Conservation (phyloP, 2,113 vertebrate genomes). For the Hylia prasina region DNA sequence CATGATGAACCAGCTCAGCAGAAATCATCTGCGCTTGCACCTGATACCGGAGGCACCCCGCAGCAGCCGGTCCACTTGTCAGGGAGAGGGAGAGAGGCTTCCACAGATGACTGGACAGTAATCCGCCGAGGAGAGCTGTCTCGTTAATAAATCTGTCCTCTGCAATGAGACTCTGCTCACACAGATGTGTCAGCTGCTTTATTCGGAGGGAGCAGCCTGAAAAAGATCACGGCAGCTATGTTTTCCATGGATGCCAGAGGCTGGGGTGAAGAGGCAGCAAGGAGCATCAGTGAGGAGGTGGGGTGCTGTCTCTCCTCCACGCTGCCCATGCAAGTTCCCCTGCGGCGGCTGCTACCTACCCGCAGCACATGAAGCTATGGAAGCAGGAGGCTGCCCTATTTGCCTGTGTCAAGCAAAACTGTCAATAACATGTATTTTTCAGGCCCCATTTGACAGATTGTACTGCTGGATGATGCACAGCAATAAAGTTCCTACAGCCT, state of each 20-base stretch:
- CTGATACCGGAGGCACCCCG: background rate
- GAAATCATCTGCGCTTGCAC: background rate
- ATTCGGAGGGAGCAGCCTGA: background rate
- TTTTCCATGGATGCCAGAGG: background rate
- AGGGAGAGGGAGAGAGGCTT: background rate
- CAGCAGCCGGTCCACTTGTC: background rate
- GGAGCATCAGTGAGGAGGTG: background rate
- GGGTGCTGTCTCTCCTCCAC: background rate
- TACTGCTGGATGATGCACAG: background rate
- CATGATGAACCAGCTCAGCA: constrained; percentile 1
- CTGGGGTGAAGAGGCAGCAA: background rate
- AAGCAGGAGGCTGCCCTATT: background rate
- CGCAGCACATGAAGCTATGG: accelerated
- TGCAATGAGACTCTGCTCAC: background rate
- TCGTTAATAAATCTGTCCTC: background rate
- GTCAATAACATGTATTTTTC: background rate
- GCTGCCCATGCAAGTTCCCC: background rate
- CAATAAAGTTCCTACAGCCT: background rate
- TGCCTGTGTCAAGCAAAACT: background rate
- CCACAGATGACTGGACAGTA: constrained; percentile 33
- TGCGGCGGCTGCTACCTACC: background rate
- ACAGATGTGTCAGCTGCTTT: constrained; percentile 18
- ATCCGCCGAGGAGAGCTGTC: background rate
- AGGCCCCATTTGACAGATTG: background rate
- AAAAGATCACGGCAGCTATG: background rate